Conservation (phyloP, 2,888 invertebrate species). For the Drosophila pegasa region DNA sequence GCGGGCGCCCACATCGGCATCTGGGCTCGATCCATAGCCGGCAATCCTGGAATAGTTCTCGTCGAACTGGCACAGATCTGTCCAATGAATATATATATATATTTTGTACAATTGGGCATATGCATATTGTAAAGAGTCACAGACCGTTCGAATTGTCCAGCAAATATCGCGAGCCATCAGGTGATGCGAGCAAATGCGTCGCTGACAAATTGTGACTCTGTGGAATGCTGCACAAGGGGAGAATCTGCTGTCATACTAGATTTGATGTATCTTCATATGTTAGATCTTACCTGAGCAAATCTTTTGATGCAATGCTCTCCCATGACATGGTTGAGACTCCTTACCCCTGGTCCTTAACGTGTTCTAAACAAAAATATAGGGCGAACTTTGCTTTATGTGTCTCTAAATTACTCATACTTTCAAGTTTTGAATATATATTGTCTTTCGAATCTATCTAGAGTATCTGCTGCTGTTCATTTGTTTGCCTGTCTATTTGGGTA, state of each 20-base stretch:
- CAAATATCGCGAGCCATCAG: slow-evolving; percentile 92
- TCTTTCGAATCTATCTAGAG: no score
- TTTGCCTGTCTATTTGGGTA: no score
- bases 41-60: slow-evolving; percentile 83
- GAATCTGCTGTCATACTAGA: neutral
- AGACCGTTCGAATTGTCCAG: slow-evolving; percentile 89
- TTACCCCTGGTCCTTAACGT: neutral
- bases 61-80: slow-evolving; percentile 82
- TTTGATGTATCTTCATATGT: neutral
- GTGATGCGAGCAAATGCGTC: slow-evolving; percentile 92
- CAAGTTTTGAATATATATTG: no score
- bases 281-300: slow-evolving; percentile 89
- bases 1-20: slow-evolving; percentile 71
- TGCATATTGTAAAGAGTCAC: slow-evolving; percentile 7
- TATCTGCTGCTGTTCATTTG: no score
- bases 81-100: neutral
- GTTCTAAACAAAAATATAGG: neutral
- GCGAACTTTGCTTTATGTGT: neutral
- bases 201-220: slow-evolving; percentile 93
- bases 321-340: slow-evolving; percentile 89
- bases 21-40: slow-evolving; percentile 83
- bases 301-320: slow-evolving; percentile 93
- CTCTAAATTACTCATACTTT: no score
- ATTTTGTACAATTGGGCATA: neutral
- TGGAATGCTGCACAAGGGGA: slow-evolving; percentile 86